A percentile compares a stretch with the other conserved stretches of the same genome.
Conservation (phyloP, 2,888 invertebrate species). For the Liopterus haemorrhoidalis region DNA sequence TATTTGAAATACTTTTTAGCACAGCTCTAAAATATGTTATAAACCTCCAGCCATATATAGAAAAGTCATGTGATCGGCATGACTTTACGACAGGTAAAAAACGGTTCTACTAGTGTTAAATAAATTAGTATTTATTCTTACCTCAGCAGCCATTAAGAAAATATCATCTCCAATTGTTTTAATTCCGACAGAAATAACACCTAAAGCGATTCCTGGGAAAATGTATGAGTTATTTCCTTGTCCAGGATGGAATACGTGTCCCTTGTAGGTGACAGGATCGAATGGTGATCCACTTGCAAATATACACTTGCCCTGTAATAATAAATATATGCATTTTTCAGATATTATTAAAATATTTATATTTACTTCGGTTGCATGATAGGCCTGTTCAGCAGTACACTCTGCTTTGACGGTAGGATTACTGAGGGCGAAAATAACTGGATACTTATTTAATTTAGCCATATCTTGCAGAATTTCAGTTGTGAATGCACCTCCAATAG, state of each 20-base stretch:
- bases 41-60: no score
- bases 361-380: constrained; percentile 73
- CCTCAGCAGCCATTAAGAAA: constrained; percentile 86
- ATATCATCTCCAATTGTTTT: constrained; percentile 85
- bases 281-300: constrained; percentile 98
- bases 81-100: no score
- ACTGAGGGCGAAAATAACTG: constrained; percentile 95
- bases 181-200: constrained; percentile 81
- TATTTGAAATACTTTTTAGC: no score
- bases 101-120: no score
- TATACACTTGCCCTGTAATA: constrained; percentile 71
- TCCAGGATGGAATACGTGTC: constrained; percentile 78
- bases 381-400: constrained; percentile 98
- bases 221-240: constrained; percentile 99
- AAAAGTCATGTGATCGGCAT: no score
- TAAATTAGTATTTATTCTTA: constrained; percentile 39
- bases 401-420: constrained; percentile 98
- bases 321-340: constrained; percentile 5
- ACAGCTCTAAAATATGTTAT: no score
- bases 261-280: constrained; percentile 72
- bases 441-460: constrained; percentile 74
- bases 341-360: constrained; percentile 3
- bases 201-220: constrained; percentile 93
- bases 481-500: constrained; percentile 91
- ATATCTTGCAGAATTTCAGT: constrained; percentile 77